Conservation (phyloP, 1,140 invertebrate species). For the Heliothis subflexa region DNA sequence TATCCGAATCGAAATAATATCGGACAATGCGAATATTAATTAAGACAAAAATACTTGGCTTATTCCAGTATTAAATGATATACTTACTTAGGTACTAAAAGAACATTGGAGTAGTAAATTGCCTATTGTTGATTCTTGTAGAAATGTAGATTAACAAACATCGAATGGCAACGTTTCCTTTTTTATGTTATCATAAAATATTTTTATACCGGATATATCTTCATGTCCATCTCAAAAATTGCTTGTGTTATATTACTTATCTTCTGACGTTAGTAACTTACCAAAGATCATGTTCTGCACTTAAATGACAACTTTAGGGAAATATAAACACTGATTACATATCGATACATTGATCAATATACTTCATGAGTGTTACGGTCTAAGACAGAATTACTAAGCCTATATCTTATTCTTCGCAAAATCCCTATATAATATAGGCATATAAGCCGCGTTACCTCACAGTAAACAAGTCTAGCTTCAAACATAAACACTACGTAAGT, state of each 20-base stretch:
- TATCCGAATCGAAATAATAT: not conserved
- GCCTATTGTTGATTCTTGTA: not conserved
- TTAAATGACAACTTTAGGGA: slow-evolving; percentile 14
- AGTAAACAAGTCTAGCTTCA: not conserved
- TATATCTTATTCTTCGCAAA: no score
- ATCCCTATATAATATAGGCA: no score
- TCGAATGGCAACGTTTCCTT: not conserved
- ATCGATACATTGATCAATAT: not conserved
- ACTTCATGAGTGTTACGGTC: no score
- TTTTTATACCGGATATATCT: not conserved
- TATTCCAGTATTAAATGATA: not conserved
- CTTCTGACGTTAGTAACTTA: slow-evolving; percentile 11
- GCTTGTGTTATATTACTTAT: not conserved
- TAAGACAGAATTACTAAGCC: no score
- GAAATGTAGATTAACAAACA: not conserved
- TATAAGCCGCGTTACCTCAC: not conserved
- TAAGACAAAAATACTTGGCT: not conserved
- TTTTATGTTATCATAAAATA: not conserved
- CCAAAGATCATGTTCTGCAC: slow-evolving; percentile 23
- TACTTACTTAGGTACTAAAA: not conserved
- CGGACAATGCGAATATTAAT: not conserved
- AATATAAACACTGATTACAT: not conserved
- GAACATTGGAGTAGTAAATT: not conserved
- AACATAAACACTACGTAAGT: slow-evolving; percentile 5
- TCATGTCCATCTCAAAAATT: not conserved